Base-by-base conservation (phyloP, 2,888 invertebrate genomes). In the Pristionchus japonicus region DNA sequence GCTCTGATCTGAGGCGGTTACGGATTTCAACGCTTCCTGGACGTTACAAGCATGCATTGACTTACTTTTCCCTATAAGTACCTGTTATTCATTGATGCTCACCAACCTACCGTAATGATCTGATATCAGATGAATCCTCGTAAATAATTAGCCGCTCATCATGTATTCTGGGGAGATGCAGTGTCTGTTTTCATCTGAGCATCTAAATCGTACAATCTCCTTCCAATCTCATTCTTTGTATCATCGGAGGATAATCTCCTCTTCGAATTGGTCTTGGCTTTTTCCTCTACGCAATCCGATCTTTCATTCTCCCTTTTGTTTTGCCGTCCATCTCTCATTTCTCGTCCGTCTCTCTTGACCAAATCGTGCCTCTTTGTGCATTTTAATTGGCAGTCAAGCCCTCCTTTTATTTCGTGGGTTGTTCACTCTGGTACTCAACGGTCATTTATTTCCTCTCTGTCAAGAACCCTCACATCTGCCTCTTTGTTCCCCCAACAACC, bases 301-400 rank as follows among this genome's bases (percentile, higher is more conserved):
- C 77, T 70, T 37, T 37, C 37, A 34, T 34, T 37, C 37, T 37
- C 77, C 43, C n/a, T n/a, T 77, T 43, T 77, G 77, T 77, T 77
- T 77, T 77, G 67, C 43, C 20, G n/a, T 47, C 20, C 37, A 37
- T 43, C 77, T 77, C 43, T 23, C 77, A n/a, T 47, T 47, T 77
- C 74, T 34, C 74, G 74, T 74, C 77, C 7, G 37, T 40, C 77
- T 77, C n/a, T n/a, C 43, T 77, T 77, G n/a, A 77, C 77, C 70
- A 70, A 70, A 70, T 17, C 70, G 37, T 70, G 31, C 37, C 74
- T 77, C 77, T 77, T 77, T 77, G 77, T 77, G 37, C 77, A 77
- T 47, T 77, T 77, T 77, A 77, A 77, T 77, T 77, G 77, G 77
- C 77, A 77, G 77, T 77, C 77, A 77, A 77, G 77, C 77, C 77